A percentile compares a stretch with the other conserved stretches of the same genome.
Conservation (phyloP, 2,888 invertebrate genomes). For the Cremastinae sp. region DNA sequence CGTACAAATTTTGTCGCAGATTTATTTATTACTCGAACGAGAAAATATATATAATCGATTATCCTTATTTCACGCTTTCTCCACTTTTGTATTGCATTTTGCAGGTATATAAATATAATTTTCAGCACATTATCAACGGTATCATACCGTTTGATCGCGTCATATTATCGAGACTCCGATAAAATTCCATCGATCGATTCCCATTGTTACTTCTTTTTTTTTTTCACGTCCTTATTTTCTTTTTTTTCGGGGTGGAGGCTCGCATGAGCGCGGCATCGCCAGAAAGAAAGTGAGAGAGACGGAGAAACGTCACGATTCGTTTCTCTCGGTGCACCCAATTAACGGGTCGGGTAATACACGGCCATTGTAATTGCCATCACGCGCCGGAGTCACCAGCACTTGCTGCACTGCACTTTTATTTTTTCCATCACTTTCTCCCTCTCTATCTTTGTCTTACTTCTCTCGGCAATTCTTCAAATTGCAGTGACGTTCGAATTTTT, state of each 20-base stretch:
- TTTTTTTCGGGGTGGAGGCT: slow-evolving; percentile 27
- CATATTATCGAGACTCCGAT: slow-evolving; percentile 31
- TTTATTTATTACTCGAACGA: slow-evolving; percentile 36
- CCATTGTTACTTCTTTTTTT: slow-evolving; percentile 46
- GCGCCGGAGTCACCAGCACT: slow-evolving; percentile 56
- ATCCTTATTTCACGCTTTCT: slow-evolving; percentile 48
- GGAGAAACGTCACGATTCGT: slow-evolving; percentile 53
- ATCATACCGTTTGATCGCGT: slow-evolving; percentile 31
- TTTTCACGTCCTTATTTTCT: no score
- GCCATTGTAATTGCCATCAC: slow-evolving; percentile 60
- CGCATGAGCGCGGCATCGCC: slow-evolving; percentile 19
- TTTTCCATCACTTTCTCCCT: slow-evolving; percentile 28
- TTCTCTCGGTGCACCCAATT: slow-evolving; percentile 59
- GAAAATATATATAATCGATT: slow-evolving; percentile 38
- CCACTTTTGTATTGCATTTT: slow-evolving; percentile 3
- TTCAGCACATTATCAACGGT: slow-evolving; percentile 1
- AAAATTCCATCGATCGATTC: slow-evolving; percentile 47
- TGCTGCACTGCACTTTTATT: slow-evolving; percentile 40
- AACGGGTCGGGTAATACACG: slow-evolving; percentile 60
- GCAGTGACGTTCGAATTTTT: not conserved
- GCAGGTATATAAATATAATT: slow-evolving; percentile 22
- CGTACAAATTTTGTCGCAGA: slow-evolving; percentile 4
- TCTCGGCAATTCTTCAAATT: slow-evolving; percentile 19
- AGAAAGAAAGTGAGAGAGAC: slow-evolving; percentile 37
- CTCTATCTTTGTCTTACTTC: slow-evolving; percentile 8